Percentiles rank a stretch among this genome's conserved stretches.
Evolutionary conservation across 2,888 invertebrate genomes (phyloP).

Genomic region (Sipha maydis): DNA sequence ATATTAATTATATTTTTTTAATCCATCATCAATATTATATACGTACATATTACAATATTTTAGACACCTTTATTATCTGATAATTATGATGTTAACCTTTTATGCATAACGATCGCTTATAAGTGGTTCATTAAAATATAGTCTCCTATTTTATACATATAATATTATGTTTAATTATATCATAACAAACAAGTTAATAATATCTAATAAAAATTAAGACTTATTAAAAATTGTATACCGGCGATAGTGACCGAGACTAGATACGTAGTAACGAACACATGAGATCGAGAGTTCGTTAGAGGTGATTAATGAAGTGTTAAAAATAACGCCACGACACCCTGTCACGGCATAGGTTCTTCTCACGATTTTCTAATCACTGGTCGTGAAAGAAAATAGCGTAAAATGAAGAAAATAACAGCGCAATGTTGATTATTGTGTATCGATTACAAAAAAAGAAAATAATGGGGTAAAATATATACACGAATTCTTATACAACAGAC

Average conservation of each 20-base stretch:
- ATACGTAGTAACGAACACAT: conserved; percentile 15
- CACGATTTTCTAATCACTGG: conserved; percentile 52
- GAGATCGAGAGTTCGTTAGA: conserved; percentile 38
- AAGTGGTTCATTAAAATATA: neutral
- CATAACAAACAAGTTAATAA: conserved; percentile 14
- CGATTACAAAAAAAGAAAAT: conserved; percentile 28
- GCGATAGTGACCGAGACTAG: neutral
- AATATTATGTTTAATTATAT: conserved; percentile 1
- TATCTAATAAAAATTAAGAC: conserved; percentile 40
- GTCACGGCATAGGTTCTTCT: conserved; percentile 33
- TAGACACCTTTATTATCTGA: neutral
- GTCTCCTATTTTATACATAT: neutral
- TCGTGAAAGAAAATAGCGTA: conserved; percentile 21
- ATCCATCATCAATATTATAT: no score
- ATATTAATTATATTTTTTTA: neutral
- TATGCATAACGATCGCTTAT: neutral
- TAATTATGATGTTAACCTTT: neutral
- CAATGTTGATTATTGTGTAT: conserved; percentile 9
- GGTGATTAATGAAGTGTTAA: conserved; percentile 58
- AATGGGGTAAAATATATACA: conserved; percentile 1
- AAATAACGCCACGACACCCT: conserved; percentile 54
- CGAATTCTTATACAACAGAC: neutral
- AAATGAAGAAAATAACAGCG: conserved; percentile 29
- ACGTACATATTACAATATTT: no score
- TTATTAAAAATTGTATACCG: neutral